Base-by-base conservation (phyloP, 2,888 invertebrate genomes). In the Rhagonycha lutea region DNA sequence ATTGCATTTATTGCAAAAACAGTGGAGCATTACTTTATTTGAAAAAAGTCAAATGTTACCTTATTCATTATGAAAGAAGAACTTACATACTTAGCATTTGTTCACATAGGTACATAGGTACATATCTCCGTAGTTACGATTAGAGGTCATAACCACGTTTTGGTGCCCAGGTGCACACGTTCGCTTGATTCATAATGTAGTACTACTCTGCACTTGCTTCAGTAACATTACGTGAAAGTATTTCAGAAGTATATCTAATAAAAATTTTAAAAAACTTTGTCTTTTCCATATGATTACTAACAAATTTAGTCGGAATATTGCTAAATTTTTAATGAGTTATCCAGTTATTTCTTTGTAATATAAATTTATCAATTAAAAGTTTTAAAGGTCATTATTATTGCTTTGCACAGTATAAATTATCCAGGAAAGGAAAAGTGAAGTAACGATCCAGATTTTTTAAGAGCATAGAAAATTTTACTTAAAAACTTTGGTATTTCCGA, bases 1-100 rank as follows among this genome's bases (percentile, higher is more conserved):
- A n/a, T 65, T 71, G 75, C 69, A 70, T 71, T 72, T 67, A 72
- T 70, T 67, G 72, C 65, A 61, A 76, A 65, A 69, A 72, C 70
- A 71, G 72, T 69, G 60, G 63, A 72, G 72, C 29, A 71, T 71
- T 61, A 70, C 68, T 72, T 70, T 73, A 73, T 74, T 72, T 77
- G 63, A 67, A 72, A 61, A 32, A 69, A 18, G 73, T 67, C 63
- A 72, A 24, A 63, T 62, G 63, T 69, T 61, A 68, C 69, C 79
- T 80, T 80, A 82, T 82, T 79, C 78, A 82, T 82, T 82, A 82
- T 82, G 80, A 77, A 82, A 78, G 72, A 70, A 71, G 75, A 80
- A 74, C 76, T 78, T 79, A 80, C 77, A 79, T 78, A 81, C 80
- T 78, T 74, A 72, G 71, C 68, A 26, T 32, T 29, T 61, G 75